These are phyloP conservation scores for Oncorhynchus clarkii DNA, from an alignment of 2,113 vertebrate species.

Conservation along the genomic window DNA sequence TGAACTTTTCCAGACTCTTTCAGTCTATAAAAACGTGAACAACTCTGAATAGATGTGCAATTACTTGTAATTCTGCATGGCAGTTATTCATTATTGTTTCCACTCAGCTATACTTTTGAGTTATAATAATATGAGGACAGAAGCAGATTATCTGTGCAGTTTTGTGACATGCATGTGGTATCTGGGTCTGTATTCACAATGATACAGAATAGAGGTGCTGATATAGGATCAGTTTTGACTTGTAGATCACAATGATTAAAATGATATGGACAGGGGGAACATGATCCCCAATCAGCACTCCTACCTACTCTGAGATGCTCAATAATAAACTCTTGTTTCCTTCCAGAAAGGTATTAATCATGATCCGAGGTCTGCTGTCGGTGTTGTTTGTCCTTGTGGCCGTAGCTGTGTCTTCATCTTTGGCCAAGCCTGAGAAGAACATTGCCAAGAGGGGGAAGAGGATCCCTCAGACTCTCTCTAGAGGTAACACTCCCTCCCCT, in stretches of 20 bases:
- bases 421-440: constrained; percentile 79
- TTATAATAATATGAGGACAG: not conserved
- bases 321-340: not conserved
- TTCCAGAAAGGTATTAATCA: constrained; percentile 57
- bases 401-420: constrained; percentile 68
- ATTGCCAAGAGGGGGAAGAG: constrained; percentile 66
- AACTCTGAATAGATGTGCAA: not conserved
- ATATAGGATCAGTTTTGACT: not conserved
- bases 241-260: no score
- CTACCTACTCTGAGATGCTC: not conserved
- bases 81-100: not conserved
- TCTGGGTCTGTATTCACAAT: no score
- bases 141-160: not conserved
- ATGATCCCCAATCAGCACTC: not conserved
- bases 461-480: constrained; percentile 88
- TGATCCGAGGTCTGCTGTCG: constrained; percentile 75
- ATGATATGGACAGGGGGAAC: not conserved
- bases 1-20: not conserved
- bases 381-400: constrained; percentile 75
- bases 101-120: not conserved
- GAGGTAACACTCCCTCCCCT: constrained; percentile 75
- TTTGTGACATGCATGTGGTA: no score
- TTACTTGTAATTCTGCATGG: not conserved
- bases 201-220: no score
- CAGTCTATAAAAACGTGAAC: not conserved